Evolutionary conservation across 2,113 vertebrate genomes (phyloP).

Genomic region (Sapajus apella): DNA sequence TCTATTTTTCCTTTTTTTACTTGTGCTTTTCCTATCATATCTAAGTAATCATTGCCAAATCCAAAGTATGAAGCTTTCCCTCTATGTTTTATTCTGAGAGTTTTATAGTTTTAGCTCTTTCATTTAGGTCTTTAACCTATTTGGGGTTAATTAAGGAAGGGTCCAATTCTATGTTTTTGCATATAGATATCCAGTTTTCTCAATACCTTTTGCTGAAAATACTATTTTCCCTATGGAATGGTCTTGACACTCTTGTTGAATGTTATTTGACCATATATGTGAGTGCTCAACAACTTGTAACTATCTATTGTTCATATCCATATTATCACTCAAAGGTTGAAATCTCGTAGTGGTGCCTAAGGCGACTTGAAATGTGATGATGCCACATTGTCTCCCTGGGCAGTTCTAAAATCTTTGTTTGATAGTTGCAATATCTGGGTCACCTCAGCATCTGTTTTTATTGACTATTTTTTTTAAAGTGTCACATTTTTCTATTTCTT

Average conservation of each 20-base stretch:
- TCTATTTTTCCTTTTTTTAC: not conserved
- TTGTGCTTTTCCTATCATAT: not conserved
- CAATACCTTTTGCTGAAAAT: not conserved
- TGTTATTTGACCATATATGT: not conserved
- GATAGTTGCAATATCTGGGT: not conserved
- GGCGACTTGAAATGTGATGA: not conserved
- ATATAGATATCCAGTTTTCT: not conserved
- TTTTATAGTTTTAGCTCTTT: not conserved
- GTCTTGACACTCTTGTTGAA: not conserved
- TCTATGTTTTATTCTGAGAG: not conserved
- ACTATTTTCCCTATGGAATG: not conserved
- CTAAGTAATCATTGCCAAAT: not conserved
- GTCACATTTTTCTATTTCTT: not conserved
- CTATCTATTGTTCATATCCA: not conserved
- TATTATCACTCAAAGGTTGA: not conserved
- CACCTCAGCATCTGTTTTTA: not conserved
- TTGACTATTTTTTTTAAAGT: not conserved
- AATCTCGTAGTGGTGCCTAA: not conserved
- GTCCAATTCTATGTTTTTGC: not conserved
- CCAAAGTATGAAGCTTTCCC: not conserved
- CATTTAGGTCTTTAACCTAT: not conserved
- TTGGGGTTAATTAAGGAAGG: not conserved
- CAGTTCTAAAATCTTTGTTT: not conserved
- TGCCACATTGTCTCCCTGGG: not conserved
- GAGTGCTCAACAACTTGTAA: not conserved